Percentiles rank a stretch among this genome's conserved stretches.
These are phyloP conservation scores for Sinocyclocheilus maitianheensis DNA, from an alignment of 2,113 vertebrate genomes.

Conservation along the genomic window DNA sequence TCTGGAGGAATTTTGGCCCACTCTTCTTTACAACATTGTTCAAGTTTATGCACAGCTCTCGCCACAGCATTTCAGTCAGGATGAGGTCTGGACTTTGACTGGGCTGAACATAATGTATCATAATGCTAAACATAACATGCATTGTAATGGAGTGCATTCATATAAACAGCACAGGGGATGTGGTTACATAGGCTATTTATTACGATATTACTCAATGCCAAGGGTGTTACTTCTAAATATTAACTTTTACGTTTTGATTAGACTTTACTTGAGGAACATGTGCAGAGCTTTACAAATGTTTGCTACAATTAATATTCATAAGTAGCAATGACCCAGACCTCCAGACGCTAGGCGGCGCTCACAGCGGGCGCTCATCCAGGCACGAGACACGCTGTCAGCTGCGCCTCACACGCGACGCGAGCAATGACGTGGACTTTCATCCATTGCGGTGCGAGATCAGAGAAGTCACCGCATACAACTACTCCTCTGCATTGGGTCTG, in stretches of 20 bases:
- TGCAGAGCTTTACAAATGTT: too few relatives aligned
- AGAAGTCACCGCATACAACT: constrained; percentile 31
- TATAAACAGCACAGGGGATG: not conserved
- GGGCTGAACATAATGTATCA: too few relatives aligned
- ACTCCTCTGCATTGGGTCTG: not conserved
- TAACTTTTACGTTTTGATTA: not conserved
- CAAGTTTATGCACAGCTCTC: too few relatives aligned
- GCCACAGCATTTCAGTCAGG: too few relatives aligned
- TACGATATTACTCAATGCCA: not conserved
- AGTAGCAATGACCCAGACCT: not conserved
- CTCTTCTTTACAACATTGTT: too few relatives aligned
- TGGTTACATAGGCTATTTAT: not conserved
- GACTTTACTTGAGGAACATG: not conserved
- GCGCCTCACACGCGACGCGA: constrained; percentile 38
- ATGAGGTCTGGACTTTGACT: too few relatives aligned
- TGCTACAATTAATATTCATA: not conserved
- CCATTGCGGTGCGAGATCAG: constrained; percentile 41
- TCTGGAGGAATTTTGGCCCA: too few relatives aligned
- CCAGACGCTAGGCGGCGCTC: constrained; percentile 18
- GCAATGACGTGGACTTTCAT: constrained; percentile 79
- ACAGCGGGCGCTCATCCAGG: not conserved
- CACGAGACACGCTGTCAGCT: constrained; percentile 33
- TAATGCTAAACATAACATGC: too few relatives aligned
- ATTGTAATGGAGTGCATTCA: not conserved
- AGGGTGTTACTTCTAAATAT: not conserved